phyloP scores from a whole-genome alignment of 2,888 invertebrate species.

The Eupithecia subumbrata region DNA sequence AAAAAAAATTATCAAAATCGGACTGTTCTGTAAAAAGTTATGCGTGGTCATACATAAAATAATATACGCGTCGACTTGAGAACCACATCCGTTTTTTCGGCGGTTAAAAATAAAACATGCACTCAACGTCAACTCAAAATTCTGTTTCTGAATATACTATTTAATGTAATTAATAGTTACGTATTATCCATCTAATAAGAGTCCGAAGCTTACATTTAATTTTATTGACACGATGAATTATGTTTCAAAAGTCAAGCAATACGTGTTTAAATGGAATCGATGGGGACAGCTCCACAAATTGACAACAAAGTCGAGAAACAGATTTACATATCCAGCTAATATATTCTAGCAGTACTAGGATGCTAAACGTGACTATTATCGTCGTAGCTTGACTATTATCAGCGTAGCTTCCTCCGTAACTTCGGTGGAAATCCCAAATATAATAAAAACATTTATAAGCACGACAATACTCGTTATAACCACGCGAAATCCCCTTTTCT shows the following conservation, averaged over 20 bases:
- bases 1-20: no score
- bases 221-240: no score
- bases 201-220: no score
- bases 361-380: neutral
- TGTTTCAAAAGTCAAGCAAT: no score
- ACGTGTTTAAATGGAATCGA: no score
- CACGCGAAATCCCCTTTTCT: slow-evolving; percentile 33
- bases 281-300: no score
- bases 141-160: neutral
- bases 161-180: no score
- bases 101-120: neutral
- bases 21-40: no score
- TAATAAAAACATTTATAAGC: slow-evolving; percentile 45
- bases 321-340: neutral
- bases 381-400: neutral
- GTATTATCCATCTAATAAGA: no score
- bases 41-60: no score
- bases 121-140: neutral
- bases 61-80: no score
- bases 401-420: neutral
- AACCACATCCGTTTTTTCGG: no score
- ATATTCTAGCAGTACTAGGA: neutral
- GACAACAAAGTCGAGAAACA: neutral
- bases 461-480: slow-evolving; percentile 35
- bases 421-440: neutral